Evolutionary conservation across 2,113 vertebrate species (phyloP).

Genomic region (Sardina pilchardus): DNA sequence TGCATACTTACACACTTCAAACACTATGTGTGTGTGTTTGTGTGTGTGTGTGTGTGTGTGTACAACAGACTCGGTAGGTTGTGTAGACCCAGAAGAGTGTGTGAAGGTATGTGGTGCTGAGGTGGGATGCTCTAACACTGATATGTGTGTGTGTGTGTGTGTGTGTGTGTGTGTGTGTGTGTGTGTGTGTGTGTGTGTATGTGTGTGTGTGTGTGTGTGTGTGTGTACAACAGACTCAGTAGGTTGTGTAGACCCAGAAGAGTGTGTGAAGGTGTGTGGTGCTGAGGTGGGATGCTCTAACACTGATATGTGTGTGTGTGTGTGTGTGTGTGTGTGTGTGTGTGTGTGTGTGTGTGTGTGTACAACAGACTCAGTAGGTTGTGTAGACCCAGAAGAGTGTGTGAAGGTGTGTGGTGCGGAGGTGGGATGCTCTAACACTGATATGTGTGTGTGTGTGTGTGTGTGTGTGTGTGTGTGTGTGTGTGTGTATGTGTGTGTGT

Average conservation of each 20-base stretch:
- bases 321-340: background rate
- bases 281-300: no score
- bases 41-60: background rate
- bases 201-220: no score
- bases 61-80: slow-evolving; percentile 79
- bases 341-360: background rate
- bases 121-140: slow-evolving; percentile 88
- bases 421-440: no score
- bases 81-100: slow-evolving; percentile 87
- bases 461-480: background rate
- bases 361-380: no score
- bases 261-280: no score
- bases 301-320: background rate
- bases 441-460: background rate
- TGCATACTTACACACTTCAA: no score
- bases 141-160: background rate
- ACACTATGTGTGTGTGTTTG: background rate
- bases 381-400: no score
- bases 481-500: background rate
- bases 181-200: background rate
- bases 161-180: background rate
- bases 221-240: no score
- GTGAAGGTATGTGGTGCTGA: slow-evolving; percentile 76
- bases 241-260: no score
- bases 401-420: no score